These are phyloP conservation scores for Thripadectes ignobilis DNA, from an alignment of 2,797 vertebrate genomes.

Conservation along the genomic window DNA sequence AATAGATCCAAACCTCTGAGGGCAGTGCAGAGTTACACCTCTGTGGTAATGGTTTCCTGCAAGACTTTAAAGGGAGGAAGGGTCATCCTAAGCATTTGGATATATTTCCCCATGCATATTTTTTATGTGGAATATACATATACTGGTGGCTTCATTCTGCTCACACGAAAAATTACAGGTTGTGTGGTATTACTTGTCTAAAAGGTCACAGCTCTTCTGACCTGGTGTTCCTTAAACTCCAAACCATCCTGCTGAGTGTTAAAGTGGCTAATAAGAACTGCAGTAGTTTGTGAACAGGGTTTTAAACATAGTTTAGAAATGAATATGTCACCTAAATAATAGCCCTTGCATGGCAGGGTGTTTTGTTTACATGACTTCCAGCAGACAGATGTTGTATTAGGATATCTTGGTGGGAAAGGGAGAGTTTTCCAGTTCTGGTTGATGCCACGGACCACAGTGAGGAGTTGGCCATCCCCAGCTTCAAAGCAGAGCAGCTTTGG, in stretches of 20 bases:
- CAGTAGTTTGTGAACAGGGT: neutral
- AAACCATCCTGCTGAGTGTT: neutral
- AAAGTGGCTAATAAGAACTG: neutral
- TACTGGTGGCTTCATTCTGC: neutral
- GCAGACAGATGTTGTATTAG: neutral
- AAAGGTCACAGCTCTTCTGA: neutral
- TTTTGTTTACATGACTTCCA: neutral
- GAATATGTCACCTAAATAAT: neutral
- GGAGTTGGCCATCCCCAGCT: neutral
- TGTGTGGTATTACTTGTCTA: neutral
- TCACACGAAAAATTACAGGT: neutral
- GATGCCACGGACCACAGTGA: neutral
- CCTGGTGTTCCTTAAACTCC: neutral
- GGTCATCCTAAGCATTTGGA: accelerated
- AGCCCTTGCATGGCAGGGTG: neutral
- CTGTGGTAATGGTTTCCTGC: accelerated
- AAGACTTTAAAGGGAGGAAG: accelerated
- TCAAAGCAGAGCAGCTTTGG: neutral
- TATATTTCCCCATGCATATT: neutral
- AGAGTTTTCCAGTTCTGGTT: neutral
- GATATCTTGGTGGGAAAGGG: neutral
- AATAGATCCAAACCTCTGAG: neutral
- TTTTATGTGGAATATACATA: neutral
- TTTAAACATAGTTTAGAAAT: neutral
- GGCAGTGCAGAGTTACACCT: neutral